Percentiles rank a stretch among this genome's conserved stretches.
These are phyloP conservation scores for Mustelus asterias DNA, from an alignment of 2,113 vertebrate genomes.

Conservation along the genomic window DNA sequence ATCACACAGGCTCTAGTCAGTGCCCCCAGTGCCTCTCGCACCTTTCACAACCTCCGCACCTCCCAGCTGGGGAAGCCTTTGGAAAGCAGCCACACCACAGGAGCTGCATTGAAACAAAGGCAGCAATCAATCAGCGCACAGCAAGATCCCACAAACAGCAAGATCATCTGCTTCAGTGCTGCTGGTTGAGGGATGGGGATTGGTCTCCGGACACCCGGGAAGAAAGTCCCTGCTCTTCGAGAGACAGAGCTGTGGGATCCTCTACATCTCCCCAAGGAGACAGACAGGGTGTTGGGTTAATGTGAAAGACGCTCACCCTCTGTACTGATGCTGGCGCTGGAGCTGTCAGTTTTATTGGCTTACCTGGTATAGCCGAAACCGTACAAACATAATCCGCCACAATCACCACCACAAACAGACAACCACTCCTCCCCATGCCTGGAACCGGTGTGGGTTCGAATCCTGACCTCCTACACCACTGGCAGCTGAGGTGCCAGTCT, in stretches of 20 bases:
- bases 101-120: background rate
- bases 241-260: background rate
- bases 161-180: background rate
- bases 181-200: background rate
- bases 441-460: background rate
- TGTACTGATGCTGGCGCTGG: too few species aligned
- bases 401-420: conserved; percentile 23
- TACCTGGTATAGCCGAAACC: conserved; percentile 43
- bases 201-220: background rate
- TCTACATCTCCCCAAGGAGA: background rate
- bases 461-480: background rate
- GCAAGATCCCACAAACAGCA: background rate
- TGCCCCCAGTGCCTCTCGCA: background rate
- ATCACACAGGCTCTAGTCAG: background rate
- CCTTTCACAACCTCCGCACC: background rate
- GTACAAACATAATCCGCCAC: conserved; percentile 32
- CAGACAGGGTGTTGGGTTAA: background rate
- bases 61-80: background rate
- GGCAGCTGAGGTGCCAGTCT: background rate
- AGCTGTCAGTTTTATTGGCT: background rate
- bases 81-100: background rate
- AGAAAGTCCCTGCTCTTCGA: too few species aligned
- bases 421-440: background rate
- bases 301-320: background rate
- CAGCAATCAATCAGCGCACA: background rate